Evolutionary conservation across 2,797 vertebrate genomes (phyloP).

Genomic region (Triplophysa bombifrons): DNA sequence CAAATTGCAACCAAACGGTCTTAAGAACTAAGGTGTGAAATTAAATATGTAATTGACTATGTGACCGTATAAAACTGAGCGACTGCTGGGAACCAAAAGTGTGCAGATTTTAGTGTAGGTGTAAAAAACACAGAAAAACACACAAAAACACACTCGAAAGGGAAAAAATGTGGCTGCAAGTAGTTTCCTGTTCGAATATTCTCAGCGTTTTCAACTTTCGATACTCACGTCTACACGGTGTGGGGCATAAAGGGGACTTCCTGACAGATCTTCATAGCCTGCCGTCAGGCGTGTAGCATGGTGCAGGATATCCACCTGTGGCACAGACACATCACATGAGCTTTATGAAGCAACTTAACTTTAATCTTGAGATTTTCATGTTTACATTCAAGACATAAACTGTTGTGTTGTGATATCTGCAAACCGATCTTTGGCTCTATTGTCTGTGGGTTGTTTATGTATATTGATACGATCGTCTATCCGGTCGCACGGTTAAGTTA

Average conservation of each 20-base stretch:
- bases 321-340: conserved; percentile 21
- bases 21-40: background rate
- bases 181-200: background rate
- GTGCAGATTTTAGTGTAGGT: background rate
- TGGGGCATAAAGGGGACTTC: conserved; percentile 82
- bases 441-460: background rate
- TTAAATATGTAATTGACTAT: too few species aligned
- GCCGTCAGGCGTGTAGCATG: conserved; percentile 89
- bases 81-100: background rate
- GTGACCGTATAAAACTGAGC: too few species aligned
- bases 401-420: background rate
- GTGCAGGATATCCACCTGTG: conserved; percentile 89
- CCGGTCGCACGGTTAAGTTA: background rate
- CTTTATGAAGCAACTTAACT: background rate
- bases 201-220: background rate
- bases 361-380: background rate
- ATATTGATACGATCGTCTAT: background rate
- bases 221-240: conserved; percentile 84
- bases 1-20: background rate
- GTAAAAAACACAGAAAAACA: background rate
- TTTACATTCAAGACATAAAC: background rate
- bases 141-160: background rate
- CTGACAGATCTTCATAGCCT: conserved; percentile 86
- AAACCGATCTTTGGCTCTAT: background rate
- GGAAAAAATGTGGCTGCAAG: background rate